Evolutionary conservation across 1,140 invertebrate species (phyloP).

Genomic region (Rhopalosiphum padi): DNA sequence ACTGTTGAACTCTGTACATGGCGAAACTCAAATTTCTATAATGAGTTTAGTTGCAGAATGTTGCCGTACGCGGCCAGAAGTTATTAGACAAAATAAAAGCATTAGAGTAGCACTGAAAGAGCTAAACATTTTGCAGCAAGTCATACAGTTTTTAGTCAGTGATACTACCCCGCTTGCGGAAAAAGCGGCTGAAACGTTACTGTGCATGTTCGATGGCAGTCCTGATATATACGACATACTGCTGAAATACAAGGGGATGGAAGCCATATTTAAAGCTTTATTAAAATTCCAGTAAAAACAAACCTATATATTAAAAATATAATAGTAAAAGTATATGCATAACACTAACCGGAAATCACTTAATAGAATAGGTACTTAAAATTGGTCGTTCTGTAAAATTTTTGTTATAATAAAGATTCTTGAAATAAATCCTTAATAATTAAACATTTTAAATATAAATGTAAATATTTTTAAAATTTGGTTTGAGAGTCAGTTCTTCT

Average conservation of each 20-base stretch:
- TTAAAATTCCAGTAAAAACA: conserved; percentile 35
- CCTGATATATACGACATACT: background rate
- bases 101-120: background rate
- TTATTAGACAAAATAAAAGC: background rate
- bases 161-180: background rate
- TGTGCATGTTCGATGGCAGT: background rate
- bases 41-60: conserved; percentile 29
- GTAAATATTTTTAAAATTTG: no score
- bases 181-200: background rate
- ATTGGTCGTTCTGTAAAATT: no score
- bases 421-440: no score
- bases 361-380: no score
- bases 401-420: no score
- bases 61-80: background rate
- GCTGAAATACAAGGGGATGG: conserved; percentile 35
- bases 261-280: background rate
- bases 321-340: background rate
- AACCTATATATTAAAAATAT: background rate
- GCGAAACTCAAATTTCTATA: background rate
- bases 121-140: background rate
- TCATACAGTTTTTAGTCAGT: background rate
- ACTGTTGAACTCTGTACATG: background rate
- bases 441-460: no score
- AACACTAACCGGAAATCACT: background rate
- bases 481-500: no score